phyloP scores from a whole-genome alignment of 1,140 invertebrate species.

The Campoletis sonorensis region DNA sequence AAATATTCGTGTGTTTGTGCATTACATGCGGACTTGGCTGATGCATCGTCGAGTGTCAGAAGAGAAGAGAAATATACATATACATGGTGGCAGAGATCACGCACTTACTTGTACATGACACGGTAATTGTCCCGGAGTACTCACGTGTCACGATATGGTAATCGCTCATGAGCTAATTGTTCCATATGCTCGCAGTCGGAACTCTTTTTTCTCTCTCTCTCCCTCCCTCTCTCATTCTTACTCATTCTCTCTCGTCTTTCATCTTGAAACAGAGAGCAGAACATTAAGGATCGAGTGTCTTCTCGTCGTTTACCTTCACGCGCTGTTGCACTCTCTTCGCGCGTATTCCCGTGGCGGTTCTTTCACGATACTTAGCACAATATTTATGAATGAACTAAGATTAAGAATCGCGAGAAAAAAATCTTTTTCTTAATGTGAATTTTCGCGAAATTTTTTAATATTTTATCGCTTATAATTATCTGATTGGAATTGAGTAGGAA shows the following conservation, averaged over 20 bases:
- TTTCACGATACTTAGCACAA: constrained; percentile 9
- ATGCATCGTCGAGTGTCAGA: constrained; percentile 12
- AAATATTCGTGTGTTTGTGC: constrained; percentile 11
- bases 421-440: not conserved
- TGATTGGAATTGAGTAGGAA: too few relatives aligned
- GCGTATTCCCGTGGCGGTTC: not conserved
- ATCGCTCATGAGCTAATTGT: constrained; percentile 56
- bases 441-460: not conserved
- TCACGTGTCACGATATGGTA: constrained; percentile 54
- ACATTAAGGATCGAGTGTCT: constrained; percentile 26
- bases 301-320: constrained; percentile 32
- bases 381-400: constrained; percentile 11
- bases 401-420: not conserved
- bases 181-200: constrained; percentile 47
- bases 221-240: constrained; percentile 46
- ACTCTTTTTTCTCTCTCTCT: constrained; percentile 36
- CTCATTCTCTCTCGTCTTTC: constrained; percentile 38
- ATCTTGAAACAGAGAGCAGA: constrained; percentile 37
- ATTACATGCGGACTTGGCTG: not conserved
- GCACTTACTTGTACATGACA: constrained; percentile 52
- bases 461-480: not conserved
- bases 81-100: constrained; percentile 14
- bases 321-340: constrained; percentile 4
- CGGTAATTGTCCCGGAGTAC: constrained; percentile 56
- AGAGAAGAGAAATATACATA: not conserved